Conservation (phyloP, 2,888 invertebrate species). For the Scaptodrosophila latifasciaeformis region DNA sequence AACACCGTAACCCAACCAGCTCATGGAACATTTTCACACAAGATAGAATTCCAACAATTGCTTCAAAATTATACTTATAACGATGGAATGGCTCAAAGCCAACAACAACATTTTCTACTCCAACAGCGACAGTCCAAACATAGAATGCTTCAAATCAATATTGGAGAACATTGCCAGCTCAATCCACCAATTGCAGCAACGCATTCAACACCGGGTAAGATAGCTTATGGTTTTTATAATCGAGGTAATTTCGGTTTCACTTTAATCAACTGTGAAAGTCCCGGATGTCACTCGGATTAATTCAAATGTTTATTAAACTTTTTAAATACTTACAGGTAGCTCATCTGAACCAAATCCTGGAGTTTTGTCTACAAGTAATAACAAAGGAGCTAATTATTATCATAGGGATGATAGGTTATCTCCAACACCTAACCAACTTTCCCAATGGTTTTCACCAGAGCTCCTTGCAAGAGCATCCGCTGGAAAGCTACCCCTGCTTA, state of each 20-base stretch:
- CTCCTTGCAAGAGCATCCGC: slow-evolving; percentile 87
- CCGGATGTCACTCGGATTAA: slow-evolving; percentile 18
- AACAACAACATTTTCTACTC: slow-evolving; percentile 67
- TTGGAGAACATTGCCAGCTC: slow-evolving; percentile 42
- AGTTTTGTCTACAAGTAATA: too few relatives aligned
- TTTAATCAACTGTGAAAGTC: not conserved
- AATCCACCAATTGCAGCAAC: slow-evolving; percentile 69
- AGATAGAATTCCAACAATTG: slow-evolving; percentile 67
- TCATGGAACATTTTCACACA: slow-evolving; percentile 52
- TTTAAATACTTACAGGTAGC: not conserved
- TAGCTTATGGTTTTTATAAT: not conserved
- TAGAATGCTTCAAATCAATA: slow-evolving; percentile 28
- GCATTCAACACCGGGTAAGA: slow-evolving; percentile 2
- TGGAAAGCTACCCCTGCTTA: slow-evolving; percentile 84
- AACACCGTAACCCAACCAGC: slow-evolving; percentile 40
- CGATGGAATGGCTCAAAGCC: slow-evolving; percentile 56
- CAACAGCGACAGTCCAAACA: slow-evolving; percentile 45
- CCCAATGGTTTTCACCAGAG: slow-evolving; percentile 91
- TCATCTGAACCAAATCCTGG: too few relatives aligned
- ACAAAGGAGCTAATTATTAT: slow-evolving; percentile 30
- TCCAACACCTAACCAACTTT: slow-evolving; percentile 84
- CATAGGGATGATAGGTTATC: slow-evolving; percentile 79
- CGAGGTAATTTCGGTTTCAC: not conserved
- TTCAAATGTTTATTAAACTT: not conserved
- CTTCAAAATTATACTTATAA: slow-evolving; percentile 47